Evolutionary conservation across 53 echinoderm and acorn worm genomes (phyloP).

Genomic region (Echinometra lucunter): DNA sequence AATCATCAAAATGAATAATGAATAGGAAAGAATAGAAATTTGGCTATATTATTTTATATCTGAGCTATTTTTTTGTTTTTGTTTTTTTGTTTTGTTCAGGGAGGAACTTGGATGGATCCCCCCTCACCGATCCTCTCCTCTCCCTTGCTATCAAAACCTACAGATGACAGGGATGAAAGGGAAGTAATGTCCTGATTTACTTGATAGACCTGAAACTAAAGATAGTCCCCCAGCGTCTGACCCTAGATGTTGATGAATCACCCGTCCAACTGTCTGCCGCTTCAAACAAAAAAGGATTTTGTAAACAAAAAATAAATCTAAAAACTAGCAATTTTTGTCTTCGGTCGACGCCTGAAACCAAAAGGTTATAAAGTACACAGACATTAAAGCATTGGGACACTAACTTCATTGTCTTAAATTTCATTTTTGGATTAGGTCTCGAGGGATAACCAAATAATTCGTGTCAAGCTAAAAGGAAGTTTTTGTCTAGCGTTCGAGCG

Average conservation of each 20-base stretch:
- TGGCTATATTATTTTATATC: no score
- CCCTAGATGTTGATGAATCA: constrained; percentile 25
- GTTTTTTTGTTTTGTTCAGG: no score
- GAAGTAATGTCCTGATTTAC: neutral
- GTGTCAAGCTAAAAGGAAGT: constrained; percentile 23
- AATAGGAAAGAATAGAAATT: no score
- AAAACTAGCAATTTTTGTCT: neutral
- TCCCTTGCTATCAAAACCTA: neutral
- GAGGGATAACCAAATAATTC: neutral
- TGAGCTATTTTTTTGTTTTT: no score
- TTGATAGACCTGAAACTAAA: constrained; percentile 52
- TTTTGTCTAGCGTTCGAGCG: constrained; percentile 4
- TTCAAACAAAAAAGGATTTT: constrained; percentile 37
- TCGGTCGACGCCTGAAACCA: constrained; percentile 12
- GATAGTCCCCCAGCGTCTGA: constrained; percentile 37
- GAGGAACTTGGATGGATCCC: neutral
- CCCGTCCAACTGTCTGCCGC: neutral
- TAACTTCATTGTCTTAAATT: constrained; percentile 38
- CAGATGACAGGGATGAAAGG: neutral
- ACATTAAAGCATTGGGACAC: neutral
- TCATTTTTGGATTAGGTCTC: constrained; percentile 14
- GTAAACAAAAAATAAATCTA: constrained; percentile 39
- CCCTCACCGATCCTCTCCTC: neutral
- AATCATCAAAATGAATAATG: no score
- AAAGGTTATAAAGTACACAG: constrained; percentile 36